Conservation (phyloP, 2,888 invertebrate genomes). For the Phlogophora meticulosa region DNA sequence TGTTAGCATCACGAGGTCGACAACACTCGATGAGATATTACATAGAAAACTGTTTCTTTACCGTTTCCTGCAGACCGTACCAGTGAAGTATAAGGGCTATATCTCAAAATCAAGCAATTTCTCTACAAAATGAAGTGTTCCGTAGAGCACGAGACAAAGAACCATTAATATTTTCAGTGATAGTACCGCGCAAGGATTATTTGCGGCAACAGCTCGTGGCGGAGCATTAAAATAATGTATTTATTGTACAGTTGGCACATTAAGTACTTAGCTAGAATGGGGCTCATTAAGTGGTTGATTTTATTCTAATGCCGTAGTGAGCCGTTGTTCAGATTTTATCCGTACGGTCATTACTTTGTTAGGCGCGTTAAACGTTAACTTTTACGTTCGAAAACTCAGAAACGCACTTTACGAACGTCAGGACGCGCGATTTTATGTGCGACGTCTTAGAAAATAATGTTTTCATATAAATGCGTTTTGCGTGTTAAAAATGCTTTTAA, state of each 20-base stretch:
- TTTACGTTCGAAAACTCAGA: constrained; percentile 55
- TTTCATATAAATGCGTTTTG: constrained; percentile 53
- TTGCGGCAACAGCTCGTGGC: constrained; percentile 50
- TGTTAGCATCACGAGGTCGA: constrained; percentile 56
- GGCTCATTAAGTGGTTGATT: constrained; percentile 73
- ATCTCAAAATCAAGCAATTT: constrained; percentile 42
- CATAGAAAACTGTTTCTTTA: constrained; percentile 30
- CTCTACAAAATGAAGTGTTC: constrained; percentile 50
- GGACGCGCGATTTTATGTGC: constrained; percentile 51
- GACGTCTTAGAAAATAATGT: constrained; percentile 33
- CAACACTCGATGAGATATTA: constrained; percentile 54
- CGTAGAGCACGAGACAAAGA: constrained; percentile 60
- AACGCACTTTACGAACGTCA: constrained; percentile 52
- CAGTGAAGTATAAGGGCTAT: constrained; percentile 24
- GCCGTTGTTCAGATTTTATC: constrained; percentile 68
- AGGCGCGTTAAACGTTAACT: constrained; percentile 33
- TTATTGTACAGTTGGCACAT: constrained; percentile 62
- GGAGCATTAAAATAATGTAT: constrained; percentile 64
- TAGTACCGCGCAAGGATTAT: constrained; percentile 53
- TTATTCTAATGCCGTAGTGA: constrained; percentile 74
- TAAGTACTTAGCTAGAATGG: constrained; percentile 69
- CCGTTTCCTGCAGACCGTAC: constrained; percentile 17
- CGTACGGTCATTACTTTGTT: constrained; percentile 49
- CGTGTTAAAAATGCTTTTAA: constrained; percentile 56
- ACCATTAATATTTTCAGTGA: constrained; percentile 65